These are phyloP conservation scores for Mactra quadrangularis DNA, from an alignment of 1,140 invertebrate species.

Conservation along the genomic window DNA sequence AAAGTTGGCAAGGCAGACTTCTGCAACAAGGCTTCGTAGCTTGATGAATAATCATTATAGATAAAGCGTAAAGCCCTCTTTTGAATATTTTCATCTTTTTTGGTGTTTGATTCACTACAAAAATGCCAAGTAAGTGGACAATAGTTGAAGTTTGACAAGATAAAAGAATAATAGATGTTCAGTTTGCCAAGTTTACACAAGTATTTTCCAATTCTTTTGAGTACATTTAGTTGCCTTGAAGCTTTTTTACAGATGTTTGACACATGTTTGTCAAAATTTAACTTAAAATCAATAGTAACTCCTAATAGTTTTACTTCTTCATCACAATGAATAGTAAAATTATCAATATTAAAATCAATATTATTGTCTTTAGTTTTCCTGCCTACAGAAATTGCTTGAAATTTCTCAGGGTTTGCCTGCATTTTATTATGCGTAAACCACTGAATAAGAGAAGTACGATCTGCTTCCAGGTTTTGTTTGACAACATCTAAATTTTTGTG, in stretches of 20 bases:
- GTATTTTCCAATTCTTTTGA: constrained; percentile 38
- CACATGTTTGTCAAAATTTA: constrained; percentile 51
- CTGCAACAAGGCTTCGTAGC: background rate
- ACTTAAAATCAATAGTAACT: constrained; percentile 53
- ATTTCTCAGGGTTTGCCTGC: constrained; percentile 40
- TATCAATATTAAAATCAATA: constrained; percentile 3
- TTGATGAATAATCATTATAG: constrained; percentile 17
- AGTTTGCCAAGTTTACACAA: constrained; percentile 21
- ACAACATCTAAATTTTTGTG: background rate
- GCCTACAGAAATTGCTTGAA: constrained; percentile 56
- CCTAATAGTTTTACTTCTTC: constrained; percentile 50
- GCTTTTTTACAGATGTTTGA: too few species aligned
- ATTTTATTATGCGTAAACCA: constrained; percentile 35
- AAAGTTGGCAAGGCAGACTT: constrained; percentile 13
- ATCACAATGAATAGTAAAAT: constrained; percentile 49
- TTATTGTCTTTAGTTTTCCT: background rate
- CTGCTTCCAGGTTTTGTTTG: background rate
- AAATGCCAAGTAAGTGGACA: constrained; percentile 17
- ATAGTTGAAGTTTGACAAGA: constrained; percentile 52
- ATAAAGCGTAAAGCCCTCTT: constrained; percentile 31
- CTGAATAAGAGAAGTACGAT: background rate
- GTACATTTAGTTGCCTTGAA: constrained; percentile 46
- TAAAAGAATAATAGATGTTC: constrained; percentile 52
- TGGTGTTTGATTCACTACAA: background rate
- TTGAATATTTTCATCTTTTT: constrained; percentile 33